Evolutionary conservation across 1,140 invertebrate genomes (phyloP).

Genomic region (Zaprionus capensis): DNA sequence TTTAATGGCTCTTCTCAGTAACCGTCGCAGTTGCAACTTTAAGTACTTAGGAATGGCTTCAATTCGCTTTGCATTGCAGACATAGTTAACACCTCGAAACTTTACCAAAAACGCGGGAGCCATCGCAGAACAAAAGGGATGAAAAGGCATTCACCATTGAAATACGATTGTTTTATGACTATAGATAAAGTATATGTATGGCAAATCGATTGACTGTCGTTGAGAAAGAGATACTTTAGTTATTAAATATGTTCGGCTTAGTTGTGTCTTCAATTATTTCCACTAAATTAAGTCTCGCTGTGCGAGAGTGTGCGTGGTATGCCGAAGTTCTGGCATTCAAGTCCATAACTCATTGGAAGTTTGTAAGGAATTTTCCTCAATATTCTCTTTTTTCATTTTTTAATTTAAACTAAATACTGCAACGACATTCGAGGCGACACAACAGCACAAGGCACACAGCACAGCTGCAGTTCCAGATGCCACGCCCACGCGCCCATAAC

Average conservation of each 20-base stretch:
- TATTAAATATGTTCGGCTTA: background rate
- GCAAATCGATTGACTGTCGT: background rate
- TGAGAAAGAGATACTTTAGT: background rate
- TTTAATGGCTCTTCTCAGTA: slow-evolving; percentile 75
- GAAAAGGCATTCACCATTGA: background rate
- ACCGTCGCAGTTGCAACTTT: slow-evolving; percentile 36
- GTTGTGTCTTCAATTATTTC: slow-evolving; percentile 31
- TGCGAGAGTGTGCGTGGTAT: background rate
- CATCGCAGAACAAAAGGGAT: background rate
- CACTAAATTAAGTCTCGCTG: slow-evolving; percentile 55
- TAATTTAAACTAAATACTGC: slow-evolving; percentile 75
- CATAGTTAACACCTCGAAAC: slow-evolving; percentile 61
- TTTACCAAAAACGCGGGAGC: slow-evolving; percentile 14
- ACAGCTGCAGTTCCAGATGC: slow-evolving; percentile 37
- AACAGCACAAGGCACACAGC: slow-evolving; percentile 35
- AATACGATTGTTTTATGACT: background rate
- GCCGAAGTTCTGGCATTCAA: slow-evolving; percentile 35
- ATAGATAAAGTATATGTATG: background rate
- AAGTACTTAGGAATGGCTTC: slow-evolving; percentile 22
- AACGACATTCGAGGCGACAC: slow-evolving; percentile 63
- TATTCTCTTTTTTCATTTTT: slow-evolving; percentile 42
- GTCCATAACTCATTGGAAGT: slow-evolving; percentile 65
- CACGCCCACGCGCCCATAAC: slow-evolving; percentile 15
- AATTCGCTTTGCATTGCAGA: slow-evolving; percentile 35
- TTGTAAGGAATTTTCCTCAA: slow-evolving; percentile 43